Conservation (phyloP, 2,888 invertebrate species). For the Coelinius sp. region DNA sequence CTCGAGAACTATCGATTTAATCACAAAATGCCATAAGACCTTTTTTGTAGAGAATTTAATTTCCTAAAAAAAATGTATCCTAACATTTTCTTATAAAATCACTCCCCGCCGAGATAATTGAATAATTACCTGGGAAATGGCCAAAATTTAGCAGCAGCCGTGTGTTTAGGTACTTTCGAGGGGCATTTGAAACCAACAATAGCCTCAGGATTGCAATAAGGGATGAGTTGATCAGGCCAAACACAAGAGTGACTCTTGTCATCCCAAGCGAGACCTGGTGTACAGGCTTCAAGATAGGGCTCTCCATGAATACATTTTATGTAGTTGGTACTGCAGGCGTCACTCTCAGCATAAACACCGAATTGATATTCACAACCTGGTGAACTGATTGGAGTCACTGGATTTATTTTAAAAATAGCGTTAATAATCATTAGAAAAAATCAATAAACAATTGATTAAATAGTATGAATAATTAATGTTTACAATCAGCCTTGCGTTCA, state of each 20-base stretch:
- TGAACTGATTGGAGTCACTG: slow-evolving; percentile 76
- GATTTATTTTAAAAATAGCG: neutral
- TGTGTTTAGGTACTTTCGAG: slow-evolving; percentile 84
- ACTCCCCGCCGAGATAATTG: neutral
- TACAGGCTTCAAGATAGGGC: slow-evolving; percentile 85
- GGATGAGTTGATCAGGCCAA: slow-evolving; percentile 92
- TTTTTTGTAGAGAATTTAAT: too few relatives aligned
- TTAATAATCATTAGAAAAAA: neutral
- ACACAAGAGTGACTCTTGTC: slow-evolving; percentile 90
- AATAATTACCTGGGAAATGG: slow-evolving; percentile 82
- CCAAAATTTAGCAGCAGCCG: slow-evolving; percentile 90
- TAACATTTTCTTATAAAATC: neutral
- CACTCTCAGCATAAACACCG: slow-evolving; percentile 87
- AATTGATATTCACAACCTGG: slow-evolving; percentile 92
- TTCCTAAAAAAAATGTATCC: too few relatives aligned
- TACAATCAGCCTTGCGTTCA: slow-evolving; percentile 84
- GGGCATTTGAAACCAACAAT: slow-evolving; percentile 95
- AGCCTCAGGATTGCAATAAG: slow-evolving; percentile 91
- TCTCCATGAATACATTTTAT: slow-evolving; percentile 89
- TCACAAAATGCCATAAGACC: too few relatives aligned
- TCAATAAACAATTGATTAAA: neutral
- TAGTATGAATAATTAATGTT: slow-evolving; percentile 67
- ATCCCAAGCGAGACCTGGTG: slow-evolving; percentile 90
- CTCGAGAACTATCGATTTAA: too few relatives aligned
- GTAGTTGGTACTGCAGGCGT: slow-evolving; percentile 87